Base-by-base conservation (phyloP, 2,888 invertebrate genomes). In the Gandaritis pyraliata region DNA sequence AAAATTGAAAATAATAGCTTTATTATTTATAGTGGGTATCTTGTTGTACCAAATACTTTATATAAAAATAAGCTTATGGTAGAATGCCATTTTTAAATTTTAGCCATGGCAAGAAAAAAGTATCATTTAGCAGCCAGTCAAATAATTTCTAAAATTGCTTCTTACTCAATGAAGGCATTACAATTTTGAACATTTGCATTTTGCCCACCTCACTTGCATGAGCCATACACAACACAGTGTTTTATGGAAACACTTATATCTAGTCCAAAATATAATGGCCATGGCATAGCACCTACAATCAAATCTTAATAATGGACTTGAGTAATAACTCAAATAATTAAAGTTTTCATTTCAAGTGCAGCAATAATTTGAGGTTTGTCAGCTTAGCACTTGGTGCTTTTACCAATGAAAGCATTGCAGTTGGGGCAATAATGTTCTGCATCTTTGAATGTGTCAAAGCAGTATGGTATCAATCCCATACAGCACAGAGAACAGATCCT, bases 401-500 rank as follows among this genome's bases (percentile, higher is more conserved):
- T 92, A 38, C 91, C 91, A 73, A 92, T 86, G 68, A 90, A 92
- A 64, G 87, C 84, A 75, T 90, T 92, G 81, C 92, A 92, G 72
- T 90, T 90, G 49, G 92, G 92, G 65, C 92, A 91, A 67, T 92
- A 92, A 72, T 92, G 92, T 68, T 91, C 92, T 11, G 91, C 91
- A 82, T 92, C 91, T 72, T 91, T 92, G 75, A 91, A 92, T 65
- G 90, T 86, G 68, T 92, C 92, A 55, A 91, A 91, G 81, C 92
- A 91, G 77, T 92, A 92, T 39, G 92, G 91, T 62, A 92, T 78
- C 61, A 92, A 80, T 16, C 92, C 92, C 53, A 92, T 78, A 74
- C 92, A 92, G 84, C 92, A 92, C 52, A 92, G 75, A 29, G 92
- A 91, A 72, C 91, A 92, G 29, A 90, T 85, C 91, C 92, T 92